Evolutionary conservation across 2,113 vertebrate species (phyloP).

Genomic region (Anoura caudifer): DNA sequence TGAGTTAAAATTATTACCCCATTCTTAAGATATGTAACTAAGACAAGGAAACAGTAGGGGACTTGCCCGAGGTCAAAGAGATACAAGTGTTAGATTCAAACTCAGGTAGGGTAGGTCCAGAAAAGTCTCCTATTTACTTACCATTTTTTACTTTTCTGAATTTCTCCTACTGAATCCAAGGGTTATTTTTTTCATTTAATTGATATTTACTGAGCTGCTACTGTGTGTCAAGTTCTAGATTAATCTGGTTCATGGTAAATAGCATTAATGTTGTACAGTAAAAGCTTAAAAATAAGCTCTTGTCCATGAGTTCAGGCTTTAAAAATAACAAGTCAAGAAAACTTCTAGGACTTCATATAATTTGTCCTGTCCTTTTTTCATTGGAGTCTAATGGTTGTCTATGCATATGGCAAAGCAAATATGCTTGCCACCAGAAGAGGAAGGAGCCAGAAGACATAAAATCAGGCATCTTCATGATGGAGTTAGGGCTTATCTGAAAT

Average conservation of each 20-base stretch:
- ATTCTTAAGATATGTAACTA: neutral
- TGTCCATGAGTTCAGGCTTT: neutral
- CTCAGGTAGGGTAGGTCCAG: neutral
- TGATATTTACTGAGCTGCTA: neutral
- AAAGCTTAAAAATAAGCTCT: neutral
- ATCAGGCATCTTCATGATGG: neutral
- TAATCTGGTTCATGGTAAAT: neutral
- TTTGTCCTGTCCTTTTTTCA: neutral
- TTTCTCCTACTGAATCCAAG: neutral
- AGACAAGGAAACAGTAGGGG: neutral
- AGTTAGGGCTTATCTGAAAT: neutral
- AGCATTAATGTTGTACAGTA: neutral
- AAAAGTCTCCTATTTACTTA: neutral
- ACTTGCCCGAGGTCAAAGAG: neutral
- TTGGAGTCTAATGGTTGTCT: neutral
- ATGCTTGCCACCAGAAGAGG: neutral
- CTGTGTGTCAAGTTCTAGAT: neutral
- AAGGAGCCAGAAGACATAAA: neutral
- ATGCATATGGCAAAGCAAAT: neutral
- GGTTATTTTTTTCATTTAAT: neutral
- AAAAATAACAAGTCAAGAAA: neutral
- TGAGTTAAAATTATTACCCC: neutral
- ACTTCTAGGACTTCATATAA: neutral
- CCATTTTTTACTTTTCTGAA: neutral
- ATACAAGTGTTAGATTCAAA: neutral